phyloP scores from a whole-genome alignment of 2,888 invertebrate genomes.

The Ligdia adustata region DNA sequence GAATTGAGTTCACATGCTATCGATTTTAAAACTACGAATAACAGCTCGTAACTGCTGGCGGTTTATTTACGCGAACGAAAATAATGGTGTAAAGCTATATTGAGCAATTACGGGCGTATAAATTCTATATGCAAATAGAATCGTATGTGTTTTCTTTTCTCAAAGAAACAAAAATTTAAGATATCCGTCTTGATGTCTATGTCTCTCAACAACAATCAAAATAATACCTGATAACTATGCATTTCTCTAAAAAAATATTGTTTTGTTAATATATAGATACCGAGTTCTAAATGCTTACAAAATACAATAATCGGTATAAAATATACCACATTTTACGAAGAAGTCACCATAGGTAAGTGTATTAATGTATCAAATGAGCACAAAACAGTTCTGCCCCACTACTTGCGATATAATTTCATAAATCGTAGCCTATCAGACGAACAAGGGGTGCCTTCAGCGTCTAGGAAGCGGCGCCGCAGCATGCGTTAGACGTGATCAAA shows the following conservation, averaged over 20 bases:
- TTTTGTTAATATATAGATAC: no score
- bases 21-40: conserved; percentile 37
- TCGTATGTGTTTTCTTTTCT: neutral
- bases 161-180: neutral
- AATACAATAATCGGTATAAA: no score
- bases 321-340: neutral
- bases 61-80: conserved; percentile 21
- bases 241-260: no score
- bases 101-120: conserved; percentile 16
- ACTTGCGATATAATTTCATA: conserved; percentile 38
- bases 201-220: no score
- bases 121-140: no score
- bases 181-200: no score
- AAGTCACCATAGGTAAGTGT: neutral
- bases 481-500: conserved; percentile 61
- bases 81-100: conserved; percentile 19
- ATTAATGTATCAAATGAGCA: conserved; percentile 1
- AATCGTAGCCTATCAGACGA: conserved; percentile 42
- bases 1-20: conserved; percentile 40
- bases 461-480: conserved; percentile 58
- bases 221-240: no score
- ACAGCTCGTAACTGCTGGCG: conserved; percentile 18
- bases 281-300: no score
- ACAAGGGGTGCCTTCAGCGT: conserved; percentile 58
- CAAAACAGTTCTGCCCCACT: conserved; percentile 8